phyloP scores from a whole-genome alignment of 2,113 vertebrate species.

The Cheirogaleus medius region DNA sequence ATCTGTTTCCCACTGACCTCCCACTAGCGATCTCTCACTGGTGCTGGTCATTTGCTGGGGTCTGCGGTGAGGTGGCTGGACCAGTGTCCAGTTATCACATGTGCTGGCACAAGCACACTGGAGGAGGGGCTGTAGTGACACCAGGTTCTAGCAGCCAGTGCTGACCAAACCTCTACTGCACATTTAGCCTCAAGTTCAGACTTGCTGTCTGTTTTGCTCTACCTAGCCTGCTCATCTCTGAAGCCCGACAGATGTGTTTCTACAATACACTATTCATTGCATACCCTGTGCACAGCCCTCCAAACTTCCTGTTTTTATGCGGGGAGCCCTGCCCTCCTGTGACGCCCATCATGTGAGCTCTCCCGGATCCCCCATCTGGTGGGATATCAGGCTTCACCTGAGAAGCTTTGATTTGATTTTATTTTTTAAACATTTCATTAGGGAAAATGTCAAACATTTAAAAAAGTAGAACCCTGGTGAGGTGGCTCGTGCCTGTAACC shows the following conservation, averaged over 20 bases:
- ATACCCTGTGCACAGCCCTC: background rate
- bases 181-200: slow-evolving; percentile 12
- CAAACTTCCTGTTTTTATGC: background rate
- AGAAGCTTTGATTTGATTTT: background rate
- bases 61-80: background rate
- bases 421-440: no score
- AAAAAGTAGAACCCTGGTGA: no score
- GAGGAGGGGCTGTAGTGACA: background rate
- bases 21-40: background rate
- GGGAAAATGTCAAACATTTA: no score
- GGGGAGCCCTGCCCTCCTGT: background rate
- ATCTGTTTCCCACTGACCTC: background rate
- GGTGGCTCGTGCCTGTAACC: no score
- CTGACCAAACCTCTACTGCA: background rate
- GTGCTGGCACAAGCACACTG: background rate
- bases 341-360: background rate
- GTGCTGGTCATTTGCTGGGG: background rate
- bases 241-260: background rate
- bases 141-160: background rate
- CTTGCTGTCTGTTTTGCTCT: background rate
- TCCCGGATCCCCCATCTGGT: background rate
- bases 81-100: background rate
- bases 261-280: background rate
- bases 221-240: background rate
- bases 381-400: background rate